Base-by-base conservation (phyloP, 2,113 vertebrate genomes). In the Illadopsis cleaveri region DNA sequence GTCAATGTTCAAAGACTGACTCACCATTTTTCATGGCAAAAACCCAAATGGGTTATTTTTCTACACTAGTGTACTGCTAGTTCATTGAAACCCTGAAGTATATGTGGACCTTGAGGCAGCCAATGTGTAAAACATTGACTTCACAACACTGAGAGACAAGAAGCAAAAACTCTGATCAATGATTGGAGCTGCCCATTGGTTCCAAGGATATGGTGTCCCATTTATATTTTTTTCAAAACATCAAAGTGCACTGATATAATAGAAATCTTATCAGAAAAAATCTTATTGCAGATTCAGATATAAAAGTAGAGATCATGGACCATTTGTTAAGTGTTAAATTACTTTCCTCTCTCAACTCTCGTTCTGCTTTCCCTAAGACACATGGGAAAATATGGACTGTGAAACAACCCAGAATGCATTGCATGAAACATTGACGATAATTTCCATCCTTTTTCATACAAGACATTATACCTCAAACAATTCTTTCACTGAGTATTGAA, bases 21-120 rank as follows among this genome's bases (percentile, higher is more conserved):
- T 95, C 92, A 35, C 80, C 89, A 94, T 96, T 96, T 95, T 94
- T 95, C 95, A 94, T 44, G 66, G 75, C 62, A 85, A 93, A 96
- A 91, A 9, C 25, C 66, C 91, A 94, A 91, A 93, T 48, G 89
- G 70, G 70, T 79, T 93, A 85, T 96, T 96, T 94, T 96, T 94
- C 86, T 93, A 54, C 18, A 84, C 58, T 51, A 64, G 64, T 42
- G 35, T 93, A 40, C 68, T 58, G n/a, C 71, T 86, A 80, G 42
- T 81, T 86, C 90, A 78, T 14, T 66, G 84, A 90, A 80, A 38
- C 25, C 56, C 80, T 94, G 94, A 94, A 88, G 82, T 94, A 42
- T 91, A 50, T 53, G n/a, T 56, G 86, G 90, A 88, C 94, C 93
- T 89, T 96, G 93, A 97, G 75, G 85, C 64, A 89, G 44, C 15